Percentiles rank a stretch among this genome's conserved stretches.
Evolutionary conservation across 2,113 vertebrate species (phyloP).

Genomic region (Labeo catla): DNA sequence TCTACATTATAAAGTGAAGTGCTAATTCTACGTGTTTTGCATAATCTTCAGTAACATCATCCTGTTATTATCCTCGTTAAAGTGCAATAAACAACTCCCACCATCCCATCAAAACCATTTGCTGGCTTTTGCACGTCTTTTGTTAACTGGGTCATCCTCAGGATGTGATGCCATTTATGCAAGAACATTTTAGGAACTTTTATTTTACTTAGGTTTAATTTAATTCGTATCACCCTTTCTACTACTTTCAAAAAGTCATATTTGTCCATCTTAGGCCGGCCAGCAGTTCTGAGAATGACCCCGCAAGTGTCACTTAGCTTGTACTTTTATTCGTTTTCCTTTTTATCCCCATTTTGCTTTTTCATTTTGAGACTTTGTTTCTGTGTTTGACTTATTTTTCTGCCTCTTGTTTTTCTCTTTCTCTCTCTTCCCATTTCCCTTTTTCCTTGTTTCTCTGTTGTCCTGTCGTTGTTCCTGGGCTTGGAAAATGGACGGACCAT

Average conservation of each 20-base stretch:
- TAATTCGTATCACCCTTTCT: not conserved
- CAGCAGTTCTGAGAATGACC: conserved; percentile 5
- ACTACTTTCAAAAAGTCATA: not conserved
- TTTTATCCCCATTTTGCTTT: conserved; percentile 69
- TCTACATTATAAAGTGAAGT: conserved; percentile 1
- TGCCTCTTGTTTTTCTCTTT: conserved; percentile 78
- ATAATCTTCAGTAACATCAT: not conserved
- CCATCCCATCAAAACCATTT: conserved; percentile 8
- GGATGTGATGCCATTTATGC: conserved; percentile 2
- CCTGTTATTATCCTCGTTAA: not conserved
- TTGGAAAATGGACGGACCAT: conserved; percentile 85
- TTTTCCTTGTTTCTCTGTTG: conserved; percentile 66
- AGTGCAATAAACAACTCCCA: conserved; percentile 6
- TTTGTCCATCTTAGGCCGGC: not conserved
- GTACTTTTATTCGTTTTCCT: conserved; percentile 53
- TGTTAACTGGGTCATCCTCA: not conserved
- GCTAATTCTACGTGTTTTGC: not conserved
- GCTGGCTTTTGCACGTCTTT: conserved; percentile 9
- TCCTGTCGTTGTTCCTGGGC: conserved; percentile 77
- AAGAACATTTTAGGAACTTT: not conserved
- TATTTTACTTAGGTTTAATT: not conserved
- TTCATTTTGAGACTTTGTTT: conserved; percentile 79
- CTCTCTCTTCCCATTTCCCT: conserved; percentile 63
- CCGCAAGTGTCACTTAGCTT: conserved; percentile 24
- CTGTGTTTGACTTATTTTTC: conserved; percentile 85